Conservation (phyloP, 2,888 invertebrate genomes). For the Muscina levida region DNA sequence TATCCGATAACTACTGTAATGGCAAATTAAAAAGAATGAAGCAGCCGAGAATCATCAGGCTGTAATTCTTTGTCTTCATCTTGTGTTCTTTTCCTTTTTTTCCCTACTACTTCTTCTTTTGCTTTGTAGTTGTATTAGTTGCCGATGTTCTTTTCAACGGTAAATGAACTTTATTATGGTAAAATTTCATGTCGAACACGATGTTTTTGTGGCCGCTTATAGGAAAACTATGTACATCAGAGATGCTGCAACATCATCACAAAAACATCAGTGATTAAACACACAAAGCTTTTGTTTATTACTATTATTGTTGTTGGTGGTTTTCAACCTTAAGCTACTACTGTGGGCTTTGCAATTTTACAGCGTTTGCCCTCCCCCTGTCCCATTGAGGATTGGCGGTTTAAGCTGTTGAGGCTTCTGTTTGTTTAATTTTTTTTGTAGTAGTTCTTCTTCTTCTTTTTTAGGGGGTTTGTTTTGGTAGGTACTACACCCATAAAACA, state of each 20-base stretch:
- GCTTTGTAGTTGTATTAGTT: background rate
- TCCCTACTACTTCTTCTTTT: background rate
- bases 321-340: constrained; percentile 14
- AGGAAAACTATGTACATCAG: constrained; percentile 3
- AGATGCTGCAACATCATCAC: background rate
- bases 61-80: background rate
- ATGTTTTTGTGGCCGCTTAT: constrained; percentile 47
- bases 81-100: background rate
- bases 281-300: constrained; percentile 63
- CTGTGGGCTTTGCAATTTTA: no score
- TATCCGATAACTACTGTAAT: constrained; percentile 11
- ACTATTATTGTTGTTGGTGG: constrained; percentile 6
- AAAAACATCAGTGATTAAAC: constrained; percentile 52
- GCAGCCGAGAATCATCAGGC: constrained; percentile 5
- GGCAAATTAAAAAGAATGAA: constrained; percentile 40
- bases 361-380: constrained; percentile 23
- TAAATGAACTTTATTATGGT: constrained; percentile 46
- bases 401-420: background rate
- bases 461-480: background rate
- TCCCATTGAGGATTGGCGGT: constrained; percentile 1
- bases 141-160: constrained; percentile 17
- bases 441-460: background rate
- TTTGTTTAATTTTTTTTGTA: background rate
- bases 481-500: constrained; percentile 64
- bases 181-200: constrained; percentile 49